Evolutionary conservation across 2,888 invertebrate species (phyloP), one percentile per base, ranked within the genome.

Genomic region (Melanargia galathea): DNA sequence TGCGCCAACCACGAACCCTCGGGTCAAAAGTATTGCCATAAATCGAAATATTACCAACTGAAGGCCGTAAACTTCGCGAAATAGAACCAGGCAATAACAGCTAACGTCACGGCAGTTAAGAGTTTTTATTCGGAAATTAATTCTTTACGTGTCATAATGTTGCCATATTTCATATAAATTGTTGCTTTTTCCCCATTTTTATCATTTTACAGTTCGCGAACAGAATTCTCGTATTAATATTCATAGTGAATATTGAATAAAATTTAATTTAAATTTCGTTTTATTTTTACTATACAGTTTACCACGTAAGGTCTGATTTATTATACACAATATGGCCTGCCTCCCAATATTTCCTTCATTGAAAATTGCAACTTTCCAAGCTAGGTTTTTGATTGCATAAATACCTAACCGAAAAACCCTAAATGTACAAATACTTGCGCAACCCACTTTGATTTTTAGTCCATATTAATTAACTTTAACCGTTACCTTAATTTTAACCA

Each of bases 111-210:
- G 72, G 71, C 72, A 72, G 76, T 78, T 76, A 76, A 72, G 71
- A 74, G 74, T 74, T 76, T 76, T 78, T 78, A 74, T 75, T 71
- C 64, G 62, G 54, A 70, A 75, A 73, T 80, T 79, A 79, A 80
- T 78, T 68, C 67, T 69, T 60, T 65, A 64, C 60, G 65, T 65
- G 64, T 64, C 63, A 30, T 62, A 62, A 66, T 61, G 55, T 46
- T 61, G 59, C 56, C 56, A 59, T 59, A 55, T 62, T 54, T 58
- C 57, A 52, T 51, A 35, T 30, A 43, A 62, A 57, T 20, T 57
- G 57, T 43, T 33, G 35, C 33, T 18, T 52, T 33, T 49, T 18
- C 6, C n/a, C 52, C 52, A 35, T 52, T 52, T 46, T 45, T 30
- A 43, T 57, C 57, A 57, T 57, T 45, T 45, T 30, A 35, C 20